Base-by-base conservation (phyloP, 1,140 invertebrate genomes). In the Tetragonula clypearis region DNA sequence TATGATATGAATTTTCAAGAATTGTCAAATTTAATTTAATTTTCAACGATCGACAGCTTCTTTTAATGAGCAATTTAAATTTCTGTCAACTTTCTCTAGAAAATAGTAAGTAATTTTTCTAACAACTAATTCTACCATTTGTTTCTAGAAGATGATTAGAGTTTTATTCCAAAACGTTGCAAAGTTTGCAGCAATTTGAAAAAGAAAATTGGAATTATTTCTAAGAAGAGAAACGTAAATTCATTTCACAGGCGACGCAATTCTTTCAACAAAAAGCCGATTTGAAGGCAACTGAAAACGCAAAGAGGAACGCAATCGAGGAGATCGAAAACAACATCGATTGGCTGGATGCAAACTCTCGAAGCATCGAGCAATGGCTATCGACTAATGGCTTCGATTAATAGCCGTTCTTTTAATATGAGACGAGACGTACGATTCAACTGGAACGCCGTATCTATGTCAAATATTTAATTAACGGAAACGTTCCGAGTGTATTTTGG, bases 241-340 rank as follows among this genome's bases (percentile, higher is more conserved):
- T 53, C 58, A 15, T 30, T 65, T 53, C n/a, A 2, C 41, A 86
- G 85, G 76, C 68, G 0, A 83, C n/a, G 11, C 30, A 26, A 17
- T 84, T 79, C 23, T 79, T 88, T 8, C 4, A 30, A 26, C 17
- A 58, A 1, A 30, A 86, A 15, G 12, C 17, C 4, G 21, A 88
- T 1, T 30, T 73, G 9, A 56, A 56, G 4, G 58, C 68, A 11
- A 80, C 66, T 15, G 62, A 23, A 1, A 66, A n/a, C 15, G 23
- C 26, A 9, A 88, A 65, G 30, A 77, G 30, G 6, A 87, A 79
- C 41, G 66, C 76, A 6, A 84, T 84, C 30, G 81, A 88, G 30
- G 73, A 82, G 9, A 62, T 84, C 3, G 35, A 87, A 1, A 81
- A 78, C 69, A 88, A 26, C 23, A 81, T 87, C n/a, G 14, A 74